These are phyloP conservation scores for Pristionchus maxplancki DNA, from an alignment of 2,888 invertebrate genomes.

Conservation along the genomic window DNA sequence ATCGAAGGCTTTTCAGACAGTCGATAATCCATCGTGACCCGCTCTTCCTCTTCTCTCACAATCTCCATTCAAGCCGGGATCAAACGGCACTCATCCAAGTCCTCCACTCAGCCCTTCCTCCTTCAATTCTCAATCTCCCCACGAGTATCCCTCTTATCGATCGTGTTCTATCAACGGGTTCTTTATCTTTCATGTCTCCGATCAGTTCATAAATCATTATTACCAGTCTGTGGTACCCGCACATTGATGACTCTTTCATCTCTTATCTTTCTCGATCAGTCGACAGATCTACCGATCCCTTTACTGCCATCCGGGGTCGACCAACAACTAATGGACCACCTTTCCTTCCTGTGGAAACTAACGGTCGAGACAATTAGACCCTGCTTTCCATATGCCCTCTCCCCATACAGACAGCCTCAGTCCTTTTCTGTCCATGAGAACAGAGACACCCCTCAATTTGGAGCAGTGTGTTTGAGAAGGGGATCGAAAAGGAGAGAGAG, in stretches of 20 bases:
- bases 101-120: background rate
- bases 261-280: conserved; percentile 36
- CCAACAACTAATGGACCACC: background rate
- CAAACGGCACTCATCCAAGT: conserved; percentile 1
- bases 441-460: conserved; percentile 48
- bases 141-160: background rate
- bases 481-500: background rate
- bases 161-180: conserved; percentile 19
- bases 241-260: conserved; percentile 33
- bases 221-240: background rate
- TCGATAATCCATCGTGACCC: background rate
- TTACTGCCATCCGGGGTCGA: background rate
- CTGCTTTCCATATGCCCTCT: conserved; percentile 52
- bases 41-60: background rate
- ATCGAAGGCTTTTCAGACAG: conserved; percentile 16
- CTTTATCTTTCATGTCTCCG: conserved; percentile 31
- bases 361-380: conserved; percentile 26
- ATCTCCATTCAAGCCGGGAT: background rate
- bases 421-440: conserved; percentile 36
- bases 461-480: background rate
- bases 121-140: background rate
- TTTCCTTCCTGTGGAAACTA: conserved; percentile 48
- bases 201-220: conserved; percentile 33
- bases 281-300: background rate
- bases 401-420: background rate